Evolutionary conservation across 2,888 invertebrate species (phyloP).

Genomic region (Oasisia sp.): DNA sequence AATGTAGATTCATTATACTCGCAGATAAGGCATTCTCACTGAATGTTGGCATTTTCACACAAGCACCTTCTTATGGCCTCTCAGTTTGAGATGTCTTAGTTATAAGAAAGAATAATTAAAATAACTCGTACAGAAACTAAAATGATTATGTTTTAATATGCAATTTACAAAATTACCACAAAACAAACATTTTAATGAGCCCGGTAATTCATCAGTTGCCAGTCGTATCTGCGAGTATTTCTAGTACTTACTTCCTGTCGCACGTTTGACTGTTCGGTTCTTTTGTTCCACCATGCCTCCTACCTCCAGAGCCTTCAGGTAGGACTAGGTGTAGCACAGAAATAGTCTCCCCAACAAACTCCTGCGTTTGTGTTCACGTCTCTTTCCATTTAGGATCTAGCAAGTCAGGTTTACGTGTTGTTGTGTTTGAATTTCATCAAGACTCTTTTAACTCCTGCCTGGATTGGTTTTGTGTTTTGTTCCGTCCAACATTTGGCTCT

Average conservation of each 20-base stretch:
- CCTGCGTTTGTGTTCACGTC: neutral
- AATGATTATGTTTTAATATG: neutral
- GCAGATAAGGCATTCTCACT: neutral
- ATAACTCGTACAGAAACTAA: too few species aligned
- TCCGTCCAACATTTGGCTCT: neutral
- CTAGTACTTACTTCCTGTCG: neutral
- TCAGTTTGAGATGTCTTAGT: too few species aligned
- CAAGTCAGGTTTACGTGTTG: neutral
- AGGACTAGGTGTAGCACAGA: constrained; percentile 5
- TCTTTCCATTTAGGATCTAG: neutral
- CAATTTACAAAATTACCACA: neutral
- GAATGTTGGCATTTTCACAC: neutral
- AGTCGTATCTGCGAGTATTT: neutral
- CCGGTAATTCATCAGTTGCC: neutral
- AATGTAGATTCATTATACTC: neutral
- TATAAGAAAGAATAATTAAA: too few species aligned
- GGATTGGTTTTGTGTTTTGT: constrained; percentile 10
- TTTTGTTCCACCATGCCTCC: constrained; percentile 17
- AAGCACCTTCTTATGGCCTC: too few species aligned
- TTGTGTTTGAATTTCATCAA: constrained; percentile 17
- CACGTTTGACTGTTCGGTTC: neutral
- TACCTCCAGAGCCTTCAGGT: neutral
- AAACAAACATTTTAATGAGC: neutral
- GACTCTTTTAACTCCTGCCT: neutral
- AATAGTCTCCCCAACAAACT: neutral